Evolutionary conservation across 2,113 vertebrate genomes (phyloP).

Genomic region (Albula goreensis): DNA sequence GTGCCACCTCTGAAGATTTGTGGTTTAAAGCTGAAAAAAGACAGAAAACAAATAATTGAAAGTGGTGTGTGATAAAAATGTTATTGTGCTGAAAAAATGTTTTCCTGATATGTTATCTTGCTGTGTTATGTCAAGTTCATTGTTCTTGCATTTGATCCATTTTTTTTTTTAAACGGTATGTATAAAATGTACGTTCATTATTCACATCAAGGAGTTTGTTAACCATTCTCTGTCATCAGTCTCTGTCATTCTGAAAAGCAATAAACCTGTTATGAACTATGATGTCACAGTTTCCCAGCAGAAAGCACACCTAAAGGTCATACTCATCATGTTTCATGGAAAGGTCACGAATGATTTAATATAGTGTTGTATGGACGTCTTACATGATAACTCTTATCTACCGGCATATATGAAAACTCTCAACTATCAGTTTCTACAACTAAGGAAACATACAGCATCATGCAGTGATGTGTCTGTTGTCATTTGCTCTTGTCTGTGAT

Average conservation of each 20-base stretch:
- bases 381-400: not conserved
- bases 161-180: not conserved
- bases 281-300: not conserved
- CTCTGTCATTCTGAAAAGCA: not conserved
- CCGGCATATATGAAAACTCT: not conserved
- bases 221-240: not conserved
- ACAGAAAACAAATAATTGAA: not conserved
- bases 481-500: not conserved
- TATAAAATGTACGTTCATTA: not conserved
- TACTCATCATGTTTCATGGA: not conserved
- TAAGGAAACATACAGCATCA: not conserved
- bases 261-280: not conserved
- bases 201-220: not conserved
- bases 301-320: not conserved
- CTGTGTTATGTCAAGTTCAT: not conserved
- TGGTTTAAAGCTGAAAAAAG: not conserved
- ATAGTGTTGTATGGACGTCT: not conserved
- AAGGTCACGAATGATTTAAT: not conserved
- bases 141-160: not conserved
- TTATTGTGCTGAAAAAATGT: not conserved
- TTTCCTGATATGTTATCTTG: not conserved
- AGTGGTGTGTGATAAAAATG: not conserved
- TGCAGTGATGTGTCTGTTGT: not conserved
- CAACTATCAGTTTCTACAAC: not conserved
- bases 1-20: not conserved